Evolutionary conservation across 37 sponge, comb jelly and placozoan genomes (phyloP).

Genomic region (Aphrocallistes beatrix): DNA sequence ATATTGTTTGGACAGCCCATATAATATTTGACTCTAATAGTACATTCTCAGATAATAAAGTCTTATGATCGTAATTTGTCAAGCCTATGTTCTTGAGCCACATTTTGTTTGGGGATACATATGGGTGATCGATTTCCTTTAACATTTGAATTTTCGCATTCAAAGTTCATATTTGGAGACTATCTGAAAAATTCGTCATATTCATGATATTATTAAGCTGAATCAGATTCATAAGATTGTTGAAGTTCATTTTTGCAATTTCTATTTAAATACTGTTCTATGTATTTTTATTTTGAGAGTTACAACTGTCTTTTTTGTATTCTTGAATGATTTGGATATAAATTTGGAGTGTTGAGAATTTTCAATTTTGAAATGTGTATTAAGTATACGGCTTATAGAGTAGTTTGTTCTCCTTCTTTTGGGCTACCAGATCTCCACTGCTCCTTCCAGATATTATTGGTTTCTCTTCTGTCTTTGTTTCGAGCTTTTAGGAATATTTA

Average conservation of each 20-base stretch:
- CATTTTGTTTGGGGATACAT: background rate
- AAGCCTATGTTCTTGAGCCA: conserved; percentile 2
- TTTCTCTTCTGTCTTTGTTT: background rate
- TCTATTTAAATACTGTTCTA: background rate
- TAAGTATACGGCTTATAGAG: background rate
- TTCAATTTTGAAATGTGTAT: background rate
- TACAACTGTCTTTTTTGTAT: background rate
- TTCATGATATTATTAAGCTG: background rate
- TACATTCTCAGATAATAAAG: background rate
- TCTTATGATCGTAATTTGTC: background rate
- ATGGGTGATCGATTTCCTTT: background rate
- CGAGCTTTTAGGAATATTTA: background rate
- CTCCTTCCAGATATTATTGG: background rate
- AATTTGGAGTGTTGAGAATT: background rate
- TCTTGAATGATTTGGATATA: background rate
- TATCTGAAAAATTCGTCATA: background rate
- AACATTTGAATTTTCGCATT: background rate
- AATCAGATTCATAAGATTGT: background rate
- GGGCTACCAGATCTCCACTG: background rate
- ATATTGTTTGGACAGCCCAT: background rate
- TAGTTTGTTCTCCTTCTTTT: background rate
- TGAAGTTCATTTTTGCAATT: background rate
- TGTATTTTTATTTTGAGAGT: background rate
- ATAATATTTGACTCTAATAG: background rate
- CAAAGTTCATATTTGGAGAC: background rate